phyloP scores from a whole-genome alignment of 2,888 invertebrate genomes.

The Prosopocoilus inquinatus region DNA sequence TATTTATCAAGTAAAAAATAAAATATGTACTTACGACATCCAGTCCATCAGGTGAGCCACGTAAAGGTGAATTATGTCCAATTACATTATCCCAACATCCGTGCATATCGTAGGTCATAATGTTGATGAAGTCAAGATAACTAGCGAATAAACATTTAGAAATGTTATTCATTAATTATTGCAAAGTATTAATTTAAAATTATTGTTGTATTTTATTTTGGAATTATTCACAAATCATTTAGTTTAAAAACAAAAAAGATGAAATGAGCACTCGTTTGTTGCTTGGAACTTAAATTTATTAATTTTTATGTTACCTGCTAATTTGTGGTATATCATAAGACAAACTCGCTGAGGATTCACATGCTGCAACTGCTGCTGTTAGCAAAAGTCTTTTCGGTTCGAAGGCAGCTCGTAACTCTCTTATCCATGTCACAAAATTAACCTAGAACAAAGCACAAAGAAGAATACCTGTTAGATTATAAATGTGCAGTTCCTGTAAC shows the following conservation, averaged over 20 bases:
- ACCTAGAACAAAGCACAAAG: not conserved
- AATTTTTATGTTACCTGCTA: constrained; percentile 49
- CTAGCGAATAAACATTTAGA: constrained; percentile 41
- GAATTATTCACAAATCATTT: too few species aligned
- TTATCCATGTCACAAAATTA: constrained; percentile 52
- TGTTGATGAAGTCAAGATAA: constrained; percentile 63
- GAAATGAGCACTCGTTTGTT: too few species aligned
- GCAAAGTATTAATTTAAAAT: too few species aligned
- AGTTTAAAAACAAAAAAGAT: too few species aligned
- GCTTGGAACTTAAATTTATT: constrained; percentile 27
- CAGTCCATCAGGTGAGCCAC: constrained; percentile 47
- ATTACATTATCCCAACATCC: constrained; percentile 64
- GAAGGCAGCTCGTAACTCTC: constrained; percentile 56
- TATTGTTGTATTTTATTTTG: too few species aligned
- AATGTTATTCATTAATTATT: not conserved
- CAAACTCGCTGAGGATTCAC: not conserved
- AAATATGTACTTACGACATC: constrained; percentile 12
- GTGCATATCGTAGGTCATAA: constrained; percentile 74
- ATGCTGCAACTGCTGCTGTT: constrained; percentile 59
- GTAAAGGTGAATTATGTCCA: constrained; percentile 66
- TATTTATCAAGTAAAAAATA: not conserved
- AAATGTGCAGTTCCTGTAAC: too few species aligned
- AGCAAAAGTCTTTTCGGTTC: constrained; percentile 54
- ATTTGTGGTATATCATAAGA: constrained; percentile 60
- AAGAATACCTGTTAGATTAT: not conserved